Base-by-base conservation (phyloP, 2,797 vertebrate species). In the Amblyopsis hoosieri region DNA sequence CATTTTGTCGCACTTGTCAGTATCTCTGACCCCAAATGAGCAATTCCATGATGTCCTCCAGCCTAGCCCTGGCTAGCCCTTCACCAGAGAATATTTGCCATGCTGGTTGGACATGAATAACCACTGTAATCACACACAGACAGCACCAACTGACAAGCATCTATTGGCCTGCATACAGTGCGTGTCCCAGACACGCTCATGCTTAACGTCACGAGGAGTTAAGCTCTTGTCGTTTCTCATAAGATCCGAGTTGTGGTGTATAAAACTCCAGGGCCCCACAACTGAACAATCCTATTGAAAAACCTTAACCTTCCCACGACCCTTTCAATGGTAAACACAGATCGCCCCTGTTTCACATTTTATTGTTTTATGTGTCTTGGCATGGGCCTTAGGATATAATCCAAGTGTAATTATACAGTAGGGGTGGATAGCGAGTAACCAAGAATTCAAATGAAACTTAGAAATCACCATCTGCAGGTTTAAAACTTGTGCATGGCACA, bases 161-260 rank as follows among this genome's bases (percentile, higher is more conserved):
- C 83, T 81, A 75, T 77, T 82, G 80, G 81, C 77, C 52, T 1
- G 60, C 69, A 23, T 72, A 69, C 58, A 67, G 67, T n/a, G 42
- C 59, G 50, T 66, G 71, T 78, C 79, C 82, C 76, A 86, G 84
- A 75, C 79, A 71, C 73, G 68, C 67, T 87, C 63, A 69, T 81
- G 81, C 78, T 82, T 74, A 79, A 63, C 63, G 66, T 87, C 74
- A 80, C 49, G 45, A 72, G 64, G 78, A 83, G 76, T 84, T 77
- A 75, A 80, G 72, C 71, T 72, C 74, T 74, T 85, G 84, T 86
- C 85, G 66, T 87, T 79, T 83, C 83, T 85, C 77, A 78, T 87
- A 79, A 87, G 61, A 64, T 69, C 59, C 55, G 29, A 64, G 55
- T 54, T 48, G 60, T 77, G 80, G 77, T 85, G 72, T 77, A 79